A percentile compares a stretch with the other conserved stretches of the same genome.
These are phyloP conservation scores for Phataginus tetradactyla DNA, from an alignment of 2,797 vertebrate species.

Conservation along the genomic window DNA sequence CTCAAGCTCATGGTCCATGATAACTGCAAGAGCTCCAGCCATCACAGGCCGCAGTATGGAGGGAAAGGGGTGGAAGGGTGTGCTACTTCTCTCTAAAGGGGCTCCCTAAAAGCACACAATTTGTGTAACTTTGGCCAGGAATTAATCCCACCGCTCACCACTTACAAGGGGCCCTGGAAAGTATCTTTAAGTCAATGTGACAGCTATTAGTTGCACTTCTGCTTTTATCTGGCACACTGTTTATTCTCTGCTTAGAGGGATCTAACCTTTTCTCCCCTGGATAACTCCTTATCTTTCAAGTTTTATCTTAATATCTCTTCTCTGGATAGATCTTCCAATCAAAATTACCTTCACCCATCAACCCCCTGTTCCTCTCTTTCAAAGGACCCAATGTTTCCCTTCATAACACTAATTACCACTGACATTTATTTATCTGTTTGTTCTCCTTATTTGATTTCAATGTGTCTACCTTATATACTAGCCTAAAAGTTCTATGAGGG, in stretches of 20 bases:
- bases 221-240: background rate
- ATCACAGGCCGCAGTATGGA: background rate
- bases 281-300: background rate
- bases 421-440: background rate
- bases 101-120: background rate
- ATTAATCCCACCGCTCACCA: background rate
- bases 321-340: background rate
- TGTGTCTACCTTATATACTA: background rate
- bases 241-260: background rate
- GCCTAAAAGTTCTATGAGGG: background rate
- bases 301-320: background rate
- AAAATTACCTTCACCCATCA: background rate
- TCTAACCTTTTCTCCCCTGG: background rate
- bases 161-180: background rate
- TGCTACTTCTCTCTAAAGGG: background rate
- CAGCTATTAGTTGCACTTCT: background rate
- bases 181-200: background rate
- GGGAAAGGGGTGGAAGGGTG: background rate
- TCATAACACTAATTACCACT: background rate
- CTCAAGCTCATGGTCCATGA: background rate
- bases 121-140: background rate
- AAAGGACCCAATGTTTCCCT: background rate
- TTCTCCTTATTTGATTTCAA: constrained; percentile 7
- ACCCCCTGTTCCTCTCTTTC: background rate
- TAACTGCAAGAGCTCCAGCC: background rate